Conservation (phyloP, 2,888 invertebrate genomes). For the Apamea epomidion region DNA sequence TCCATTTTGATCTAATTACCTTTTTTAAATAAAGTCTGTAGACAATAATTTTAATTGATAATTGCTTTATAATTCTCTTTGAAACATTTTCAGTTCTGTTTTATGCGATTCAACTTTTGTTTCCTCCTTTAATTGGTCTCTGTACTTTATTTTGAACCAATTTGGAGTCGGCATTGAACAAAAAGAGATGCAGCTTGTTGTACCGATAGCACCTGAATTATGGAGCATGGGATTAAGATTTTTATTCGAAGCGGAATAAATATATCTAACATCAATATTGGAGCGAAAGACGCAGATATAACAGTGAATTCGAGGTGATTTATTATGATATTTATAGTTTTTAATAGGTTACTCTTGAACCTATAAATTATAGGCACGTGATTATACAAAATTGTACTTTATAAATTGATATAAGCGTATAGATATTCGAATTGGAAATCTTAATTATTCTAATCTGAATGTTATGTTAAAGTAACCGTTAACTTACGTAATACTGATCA, state of each 20-base stretch:
- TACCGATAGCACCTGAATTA: slow-evolving; percentile 14
- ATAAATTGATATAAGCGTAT: slow-evolving; percentile 40
- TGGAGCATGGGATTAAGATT: slow-evolving; percentile 16
- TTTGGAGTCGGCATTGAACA: slow-evolving; percentile 25
- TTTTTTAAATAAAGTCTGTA: neutral
- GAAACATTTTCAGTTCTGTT: neutral
- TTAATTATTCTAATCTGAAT: slow-evolving; percentile 58
- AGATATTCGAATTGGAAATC: slow-evolving; percentile 57
- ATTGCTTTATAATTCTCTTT: neutral
- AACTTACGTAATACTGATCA: slow-evolving; percentile 50
- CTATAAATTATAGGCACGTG: slow-evolving; percentile 42
- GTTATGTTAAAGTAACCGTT: slow-evolving; percentile 44
- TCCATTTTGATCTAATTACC: neutral
- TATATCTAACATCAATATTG: slow-evolving; percentile 29
- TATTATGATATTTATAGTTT: slow-evolving; percentile 27
- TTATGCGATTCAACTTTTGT: neutral
- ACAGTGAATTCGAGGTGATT: slow-evolving; percentile 15
- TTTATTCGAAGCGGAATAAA: slow-evolving; percentile 16
- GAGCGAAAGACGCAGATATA: slow-evolving; percentile 4
- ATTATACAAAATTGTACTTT: slow-evolving; percentile 50
- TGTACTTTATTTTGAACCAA: slow-evolving; percentile 34
- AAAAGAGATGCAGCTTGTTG: slow-evolving; percentile 29
- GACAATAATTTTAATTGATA: neutral
- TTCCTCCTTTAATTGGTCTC: slow-evolving; percentile 19
- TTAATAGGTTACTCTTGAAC: slow-evolving; percentile 37